Evolutionary conservation across 2,888 invertebrate species (phyloP), one percentile per base, ranked within the genome.

Genomic region (Eupeodes latifasciatus): DNA sequence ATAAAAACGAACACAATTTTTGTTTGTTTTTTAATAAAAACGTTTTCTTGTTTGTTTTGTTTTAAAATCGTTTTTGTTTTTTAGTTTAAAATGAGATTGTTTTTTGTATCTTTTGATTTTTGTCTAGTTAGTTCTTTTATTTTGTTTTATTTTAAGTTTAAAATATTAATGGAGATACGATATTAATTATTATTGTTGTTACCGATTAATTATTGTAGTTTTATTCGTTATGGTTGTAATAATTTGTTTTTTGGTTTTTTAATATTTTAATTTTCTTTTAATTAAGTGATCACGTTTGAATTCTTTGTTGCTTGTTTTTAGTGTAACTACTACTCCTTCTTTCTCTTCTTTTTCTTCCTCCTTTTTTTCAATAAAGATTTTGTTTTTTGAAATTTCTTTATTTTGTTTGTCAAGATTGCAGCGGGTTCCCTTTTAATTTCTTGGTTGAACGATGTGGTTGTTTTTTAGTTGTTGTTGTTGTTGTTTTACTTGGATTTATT

Each of bases 401-500:
- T 71, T 83, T 53, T 36, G 84, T 47, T 85, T 89, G 74, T 82
- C 83, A 81, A 86, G 87, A 89, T 89, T 89, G 79, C 87, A 89
- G 89, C 85, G 81, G 71, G 27, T 79, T 83, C 78, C 72, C 80
- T 55, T 79, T 82, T 69, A 27, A 62, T 59, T 76, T 55, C 83
- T 88, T 90, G 81, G 85, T 81, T 90, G 85, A 84, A 81, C 81
- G 59, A 76, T 86, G 85, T 53, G 77, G 72, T 86, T 53, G 16
- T 16, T 16, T n/a, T 77, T 87, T 27, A 27, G 27, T 27, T 27
- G 27, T 27, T 27, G 27, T 27, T 27, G 27, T 27, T 90, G 81
- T 83, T 82, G 36, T 87, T 88, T 55, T 80, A 59, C 80, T 62
- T 83, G 90, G 90, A 90, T 91, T 90, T 90, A 91, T 89, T 90